Evolutionary conservation across 2,113 vertebrate genomes (phyloP).

Genomic region (Callopanchax toddi): DNA sequence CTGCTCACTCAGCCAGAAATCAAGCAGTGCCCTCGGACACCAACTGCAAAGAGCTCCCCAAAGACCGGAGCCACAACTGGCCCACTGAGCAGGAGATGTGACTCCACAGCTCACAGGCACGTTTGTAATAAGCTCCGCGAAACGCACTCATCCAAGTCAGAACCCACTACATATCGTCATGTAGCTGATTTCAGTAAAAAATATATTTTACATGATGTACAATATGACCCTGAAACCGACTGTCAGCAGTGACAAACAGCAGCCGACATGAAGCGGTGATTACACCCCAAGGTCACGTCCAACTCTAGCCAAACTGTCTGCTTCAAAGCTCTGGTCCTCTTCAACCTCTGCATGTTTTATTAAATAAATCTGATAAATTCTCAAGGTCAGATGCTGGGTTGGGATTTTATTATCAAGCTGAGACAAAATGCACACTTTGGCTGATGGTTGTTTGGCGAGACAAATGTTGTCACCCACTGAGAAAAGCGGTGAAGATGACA

Average conservation of each 20-base stretch:
- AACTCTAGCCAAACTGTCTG: conserved; percentile 49
- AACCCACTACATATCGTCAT: conserved; percentile 45
- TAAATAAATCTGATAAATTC: conserved; percentile 42
- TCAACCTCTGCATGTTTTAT: conserved; percentile 53
- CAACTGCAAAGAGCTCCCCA: conserved; percentile 69
- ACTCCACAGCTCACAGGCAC: conserved; percentile 56
- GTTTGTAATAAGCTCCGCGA: conserved; percentile 51
- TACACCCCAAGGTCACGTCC: conserved; percentile 58
- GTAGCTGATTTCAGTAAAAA: conserved; percentile 46
- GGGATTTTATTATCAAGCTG: conserved; percentile 44
- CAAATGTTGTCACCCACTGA: too few species aligned
- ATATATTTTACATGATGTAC: conserved; percentile 50
- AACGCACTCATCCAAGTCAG: conserved; percentile 54
- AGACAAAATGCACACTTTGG: conserved; percentile 23
- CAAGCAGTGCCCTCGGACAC: conserved; percentile 66
- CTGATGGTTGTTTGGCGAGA: too few species aligned
- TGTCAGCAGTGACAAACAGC: conserved; percentile 31
- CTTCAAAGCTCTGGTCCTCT: conserved; percentile 21
- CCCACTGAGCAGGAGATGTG: conserved; percentile 60
- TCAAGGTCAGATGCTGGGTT: conserved; percentile 48
- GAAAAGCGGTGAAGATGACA: too few species aligned
- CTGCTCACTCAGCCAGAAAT: conserved; percentile 70
- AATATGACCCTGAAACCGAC: conserved; percentile 53
- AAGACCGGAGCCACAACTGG: conserved; percentile 69
- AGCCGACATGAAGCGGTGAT: conserved; percentile 63